Percentiles rank a stretch among this genome's conserved stretches.
These are phyloP conservation scores for Alca torda DNA, from an alignment of 2,797 vertebrate species.

Conservation along the genomic window DNA sequence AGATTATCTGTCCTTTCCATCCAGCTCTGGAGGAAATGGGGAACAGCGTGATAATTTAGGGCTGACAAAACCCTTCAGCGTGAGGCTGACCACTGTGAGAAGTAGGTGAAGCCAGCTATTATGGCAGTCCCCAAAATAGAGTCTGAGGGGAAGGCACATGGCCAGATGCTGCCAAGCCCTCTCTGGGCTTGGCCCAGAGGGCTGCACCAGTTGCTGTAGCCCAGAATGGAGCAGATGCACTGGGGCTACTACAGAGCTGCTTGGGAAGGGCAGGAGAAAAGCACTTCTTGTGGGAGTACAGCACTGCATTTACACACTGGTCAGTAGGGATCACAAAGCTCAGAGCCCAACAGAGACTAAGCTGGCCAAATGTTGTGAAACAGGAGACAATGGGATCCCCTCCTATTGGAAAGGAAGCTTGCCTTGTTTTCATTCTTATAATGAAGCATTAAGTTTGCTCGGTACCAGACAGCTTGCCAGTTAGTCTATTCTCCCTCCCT, in stretches of 20 bases:
- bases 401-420: neutral
- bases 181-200: neutral
- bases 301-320: neutral
- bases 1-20: neutral
- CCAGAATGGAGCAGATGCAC: neutral
- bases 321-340: neutral
- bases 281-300: neutral
- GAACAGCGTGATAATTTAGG: neutral
- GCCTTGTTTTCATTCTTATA: neutral
- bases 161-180: neutral
- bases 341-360: neutral
- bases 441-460: neutral
- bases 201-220: neutral
- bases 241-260: neutral
- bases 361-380: neutral
- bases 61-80: neutral
- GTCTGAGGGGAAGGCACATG: neutral
- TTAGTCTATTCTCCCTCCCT: neutral
- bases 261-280: neutral
- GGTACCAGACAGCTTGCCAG: neutral
- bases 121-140: neutral
- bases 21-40: neutral
- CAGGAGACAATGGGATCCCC: neutral
- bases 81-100: neutral
- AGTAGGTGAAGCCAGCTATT: neutral